phyloP scores from a whole-genome alignment of 2,797 vertebrate genomes.

The Phrynocephalus vlangalii region DNA sequence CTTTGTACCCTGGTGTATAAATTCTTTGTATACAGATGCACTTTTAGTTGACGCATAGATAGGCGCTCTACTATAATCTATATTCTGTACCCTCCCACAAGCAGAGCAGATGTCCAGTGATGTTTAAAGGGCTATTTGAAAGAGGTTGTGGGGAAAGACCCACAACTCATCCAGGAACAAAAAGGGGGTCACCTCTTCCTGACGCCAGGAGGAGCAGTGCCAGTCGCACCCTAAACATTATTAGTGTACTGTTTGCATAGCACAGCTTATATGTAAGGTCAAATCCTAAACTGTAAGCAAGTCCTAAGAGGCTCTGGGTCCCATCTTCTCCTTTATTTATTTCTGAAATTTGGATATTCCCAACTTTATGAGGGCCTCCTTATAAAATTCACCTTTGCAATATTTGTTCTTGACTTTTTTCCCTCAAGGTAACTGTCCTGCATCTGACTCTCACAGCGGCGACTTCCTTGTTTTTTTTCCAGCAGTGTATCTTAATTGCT shows the following conservation, averaged over 20 bases:
- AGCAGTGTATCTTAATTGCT: neutral
- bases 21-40: constrained; percentile 64
- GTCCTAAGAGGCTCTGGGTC: neutral
- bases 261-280: neutral
- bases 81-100: constrained; percentile 50
- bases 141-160: constrained; percentile 16
- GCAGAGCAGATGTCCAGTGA: constrained; percentile 56
- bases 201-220: neutral
- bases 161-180: neutral
- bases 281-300: neutral
- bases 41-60: constrained; percentile 56
- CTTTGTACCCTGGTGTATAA: constrained; percentile 66
- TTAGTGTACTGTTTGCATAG: neutral
- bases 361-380: neutral
- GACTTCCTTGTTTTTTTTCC: neutral
- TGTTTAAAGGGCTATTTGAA: constrained; percentile 57
- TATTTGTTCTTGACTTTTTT: neutral
- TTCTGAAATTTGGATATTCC: neutral
- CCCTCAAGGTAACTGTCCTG: neutral
- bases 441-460: neutral
- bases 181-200: neutral
- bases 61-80: constrained; percentile 37
- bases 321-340: neutral
- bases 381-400: neutral
- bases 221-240: neutral